A percentile compares a stretch with the other conserved stretches of the same genome.
Evolutionary conservation across 1,140 invertebrate genomes (phyloP).

Genomic region (Brachionus rotundiformis): DNA sequence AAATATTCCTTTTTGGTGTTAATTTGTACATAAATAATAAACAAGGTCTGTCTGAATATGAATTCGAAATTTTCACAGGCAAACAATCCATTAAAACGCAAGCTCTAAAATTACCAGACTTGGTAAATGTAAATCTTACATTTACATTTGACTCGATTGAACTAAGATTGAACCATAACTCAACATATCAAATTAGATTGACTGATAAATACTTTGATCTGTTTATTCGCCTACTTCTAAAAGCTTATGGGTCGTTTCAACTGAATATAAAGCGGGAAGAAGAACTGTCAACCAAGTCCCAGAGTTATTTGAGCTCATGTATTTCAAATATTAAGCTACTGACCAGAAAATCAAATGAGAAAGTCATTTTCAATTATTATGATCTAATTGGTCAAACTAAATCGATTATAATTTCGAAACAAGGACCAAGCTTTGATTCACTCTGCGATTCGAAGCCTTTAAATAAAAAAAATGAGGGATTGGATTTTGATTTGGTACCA

Average conservation of each 20-base stretch:
- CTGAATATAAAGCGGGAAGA: neutral
- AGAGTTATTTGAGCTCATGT: neutral
- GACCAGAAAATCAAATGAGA: neutral
- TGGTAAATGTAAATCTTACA: neutral
- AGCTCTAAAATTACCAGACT: neutral
- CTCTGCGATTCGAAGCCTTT: neutral
- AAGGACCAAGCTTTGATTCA: neutral
- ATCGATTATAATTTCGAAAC: neutral
- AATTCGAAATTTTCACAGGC: constrained; percentile 20
- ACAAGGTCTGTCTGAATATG: neutral
- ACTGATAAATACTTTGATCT: constrained; percentile 38
- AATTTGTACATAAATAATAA: neutral
- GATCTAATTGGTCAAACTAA: constrained; percentile 12
- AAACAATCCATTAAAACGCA: constrained; percentile 21
- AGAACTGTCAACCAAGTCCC: neutral
- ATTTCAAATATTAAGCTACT: constrained; percentile 9
- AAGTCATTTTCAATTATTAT: neutral
- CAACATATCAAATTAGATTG: neutral
- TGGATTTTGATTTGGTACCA: neutral
- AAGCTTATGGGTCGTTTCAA: constrained; percentile 35
- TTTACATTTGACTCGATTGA: constrained; percentile 40
- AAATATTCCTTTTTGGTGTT: constrained; percentile 21
- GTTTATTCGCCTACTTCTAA: neutral
- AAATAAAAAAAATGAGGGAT: neutral
- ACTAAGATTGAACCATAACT: neutral